Evolutionary conservation across 2,797 vertebrate genomes (phyloP), one percentile per base, ranked within the genome.

Genomic region (Phoeniculus purpureus): DNA sequence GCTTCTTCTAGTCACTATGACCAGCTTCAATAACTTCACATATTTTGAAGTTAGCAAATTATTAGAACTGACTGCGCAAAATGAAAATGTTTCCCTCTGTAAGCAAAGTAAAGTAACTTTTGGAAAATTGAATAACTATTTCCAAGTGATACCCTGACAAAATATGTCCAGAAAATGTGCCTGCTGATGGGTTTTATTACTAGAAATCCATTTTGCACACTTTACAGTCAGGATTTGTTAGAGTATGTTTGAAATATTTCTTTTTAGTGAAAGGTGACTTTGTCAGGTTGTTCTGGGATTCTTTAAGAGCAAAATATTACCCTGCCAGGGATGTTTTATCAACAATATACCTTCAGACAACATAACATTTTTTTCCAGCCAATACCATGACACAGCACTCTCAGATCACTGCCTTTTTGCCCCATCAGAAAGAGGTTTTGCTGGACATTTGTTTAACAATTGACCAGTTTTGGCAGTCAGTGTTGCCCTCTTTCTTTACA

Each of bases 91-190:
- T 90, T 89, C 83, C 48, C 29, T 81, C 71, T 77, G 51, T 83
- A 83, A 81, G 56, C 31, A 90, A 93, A 91, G 91, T 62, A 74
- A 85, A 77, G 82, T 72, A 87, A 91, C 64, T 92, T 91, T 32
- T 70, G 50, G 60, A 64, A 81, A 90, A 85, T 66, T 76, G 71
- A 94, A 70, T 91, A 80, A 31, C 54, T 58, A 61, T 75, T 96
- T 87, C 67, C 32, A 59, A 73, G 71, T 34, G 34, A 78, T 75
- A 19, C 15, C 43, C 62, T 82, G 67, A 84, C 65, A 88, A 50
- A 89, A 14, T 71, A 81, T 71, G 67, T 68, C 60, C 86, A 73
- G 81, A 91, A 88, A 88, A 88, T 67, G 54, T 84, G 60, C 47
- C 67, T 81, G 50, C 60, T 77, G 83, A 80, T 81, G 40, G 50